These are phyloP conservation scores for Mactra quadrangularis DNA, from an alignment of 1,140 invertebrate species.

Conservation along the genomic window DNA sequence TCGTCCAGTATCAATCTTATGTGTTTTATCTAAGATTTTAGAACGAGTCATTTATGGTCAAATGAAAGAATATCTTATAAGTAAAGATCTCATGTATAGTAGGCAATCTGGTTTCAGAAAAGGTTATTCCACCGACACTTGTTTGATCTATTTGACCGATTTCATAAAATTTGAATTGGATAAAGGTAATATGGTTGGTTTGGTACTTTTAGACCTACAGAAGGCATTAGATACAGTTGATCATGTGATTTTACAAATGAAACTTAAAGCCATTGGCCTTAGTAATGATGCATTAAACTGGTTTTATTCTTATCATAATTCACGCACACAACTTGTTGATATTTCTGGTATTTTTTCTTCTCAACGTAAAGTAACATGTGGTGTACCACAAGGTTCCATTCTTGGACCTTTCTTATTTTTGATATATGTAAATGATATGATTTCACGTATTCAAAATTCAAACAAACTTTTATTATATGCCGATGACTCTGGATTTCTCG, in stretches of 20 bases:
- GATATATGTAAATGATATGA: too few species aligned
- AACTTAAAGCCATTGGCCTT: not conserved
- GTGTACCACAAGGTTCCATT: too few species aligned
- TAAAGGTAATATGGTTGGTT: conserved; percentile 49
- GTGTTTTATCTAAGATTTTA: conserved; percentile 52
- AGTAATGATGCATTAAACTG: too few species aligned
- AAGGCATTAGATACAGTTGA: not conserved
- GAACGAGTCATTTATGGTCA: conserved; percentile 13
- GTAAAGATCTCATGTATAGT: conserved; percentile 40
- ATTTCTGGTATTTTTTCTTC: too few species aligned
- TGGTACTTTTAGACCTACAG: conserved; percentile 46
- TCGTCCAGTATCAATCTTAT: conserved; percentile 25
- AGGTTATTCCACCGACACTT: conserved; percentile 40
- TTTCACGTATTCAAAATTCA: too few species aligned
- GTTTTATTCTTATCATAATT: too few species aligned
- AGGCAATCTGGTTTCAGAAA: conserved; percentile 41
- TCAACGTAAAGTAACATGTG: too few species aligned
- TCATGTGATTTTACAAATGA: conserved; percentile 3
- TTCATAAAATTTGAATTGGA: conserved; percentile 37
- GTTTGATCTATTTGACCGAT: conserved; percentile 42
- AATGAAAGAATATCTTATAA: not conserved
- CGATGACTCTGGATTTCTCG: too few species aligned
- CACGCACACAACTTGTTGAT: too few species aligned
- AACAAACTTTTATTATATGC: too few species aligned
- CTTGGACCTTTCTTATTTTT: too few species aligned